Evolutionary conservation across 2,113 vertebrate species (phyloP), one percentile per base, ranked within the genome.

Genomic region (Haemorhous mexicanus): DNA sequence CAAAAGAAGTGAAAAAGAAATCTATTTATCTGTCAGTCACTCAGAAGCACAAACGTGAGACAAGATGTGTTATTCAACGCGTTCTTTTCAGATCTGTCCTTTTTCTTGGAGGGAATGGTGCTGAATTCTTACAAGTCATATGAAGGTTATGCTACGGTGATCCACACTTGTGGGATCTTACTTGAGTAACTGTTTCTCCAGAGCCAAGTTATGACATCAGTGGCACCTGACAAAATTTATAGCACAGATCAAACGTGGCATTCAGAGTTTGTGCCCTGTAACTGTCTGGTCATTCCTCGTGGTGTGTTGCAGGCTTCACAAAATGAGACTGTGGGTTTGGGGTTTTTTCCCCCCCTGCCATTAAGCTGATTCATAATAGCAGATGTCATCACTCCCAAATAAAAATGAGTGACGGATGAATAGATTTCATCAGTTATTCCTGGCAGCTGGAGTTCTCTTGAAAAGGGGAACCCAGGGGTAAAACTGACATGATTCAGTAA

Each of bases 301-400:
- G 33, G 39, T 94, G 73, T 86, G 74, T 80, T 83, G 56, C 79
- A 89, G 92, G 75, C 69, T 90, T 90, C 87, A 93, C 47, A 94
- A 94, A 95, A 92, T 72, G 84, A 90, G 68, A 80, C 78, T 95
- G 83, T 90, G 47, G 27, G 70, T 94, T 95, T 93, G 41, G 18
- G 46, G 52, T 26, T 28, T 73, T 92, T 90, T 35, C 7, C 52
- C 61, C 22, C 11, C 12, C 46, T 64, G 49, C 46, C 50, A 50
- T 81, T 93, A 91, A 94, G 88, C 53, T 76, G 85, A 95, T 94
- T 95, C 94, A 94, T 96, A 97, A 96, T 90, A 97, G 93, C 85
- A 95, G 84, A 81, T 97, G 97, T 97, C 96, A 96, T 91, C 89
- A 95, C 76, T 95, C 62, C 43, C 76, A 95, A 96, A 96, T 92